Evolutionary conservation across 2,797 vertebrate species (phyloP), one percentile per base, ranked within the genome.

Genomic region (Cryptoblepharus egeriae): DNA sequence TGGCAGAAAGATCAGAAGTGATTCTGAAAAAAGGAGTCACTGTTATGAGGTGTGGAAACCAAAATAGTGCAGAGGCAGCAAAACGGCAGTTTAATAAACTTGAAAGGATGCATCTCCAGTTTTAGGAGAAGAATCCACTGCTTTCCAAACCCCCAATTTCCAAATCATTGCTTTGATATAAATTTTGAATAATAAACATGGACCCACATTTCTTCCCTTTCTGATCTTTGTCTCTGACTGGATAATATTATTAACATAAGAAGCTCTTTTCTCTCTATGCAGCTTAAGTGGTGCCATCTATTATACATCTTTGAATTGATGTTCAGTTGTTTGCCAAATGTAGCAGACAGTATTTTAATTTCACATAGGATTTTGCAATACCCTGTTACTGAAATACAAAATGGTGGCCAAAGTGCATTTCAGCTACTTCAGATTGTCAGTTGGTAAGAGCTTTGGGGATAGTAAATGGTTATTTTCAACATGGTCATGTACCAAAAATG

Each of bases 1-100:
- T 83, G 81, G 68, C 75, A 77, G 81, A 72, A 55, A 73, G 60
- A 73, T 78, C 61, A 78, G 60, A 78, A 57, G 61, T 39, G 55
- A 55, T 32, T 55, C 68, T 75, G 55, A n/a, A 71, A 55, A 2
- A 77, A 83, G 42, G 57, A 83, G 35, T 77, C 45, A 78, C 68
- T 83, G 81, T 83, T 73, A 15, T 12, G 28, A 76, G 39, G 5
- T 63, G 39, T 30, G 57, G 74, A 69, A 82, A 82, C 57, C 67
- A 83, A 77, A 77, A 83, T 39, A 83, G 26, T 76, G 77, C 61
- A 61, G 13, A n/a, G 57, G 68, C 32, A 73, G 70, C 58, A 28
- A 22, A 55, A 77, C 4, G 35, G 75, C 35, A 35, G 58, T 39
- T 77, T 57, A 55, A 64, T 6, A 77, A 55, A 55, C 45, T 10